Evolutionary conservation across 1,140 invertebrate species (phyloP).

Genomic region (Eupeodes corollae): DNA sequence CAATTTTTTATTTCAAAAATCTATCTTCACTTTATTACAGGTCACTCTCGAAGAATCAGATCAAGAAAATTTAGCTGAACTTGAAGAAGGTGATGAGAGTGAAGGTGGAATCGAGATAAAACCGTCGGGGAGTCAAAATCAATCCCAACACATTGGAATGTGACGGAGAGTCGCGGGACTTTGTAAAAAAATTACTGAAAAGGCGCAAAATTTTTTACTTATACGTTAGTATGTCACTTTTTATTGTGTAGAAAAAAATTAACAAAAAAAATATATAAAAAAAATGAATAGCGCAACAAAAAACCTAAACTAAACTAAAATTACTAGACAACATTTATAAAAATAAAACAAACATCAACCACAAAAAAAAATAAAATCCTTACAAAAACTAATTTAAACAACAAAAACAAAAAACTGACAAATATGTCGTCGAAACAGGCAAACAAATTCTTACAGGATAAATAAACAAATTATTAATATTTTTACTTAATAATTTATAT

Average conservation of each 20-base stretch:
- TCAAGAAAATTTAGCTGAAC: conserved; percentile 47
- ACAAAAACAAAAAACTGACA: no score
- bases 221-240: conserved; percentile 35
- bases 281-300: background rate
- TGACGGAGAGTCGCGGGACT: conserved; percentile 78
- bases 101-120: conserved; percentile 40
- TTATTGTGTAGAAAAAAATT: conserved; percentile 8
- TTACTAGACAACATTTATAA: no score
- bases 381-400: no score
- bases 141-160: conserved; percentile 48
- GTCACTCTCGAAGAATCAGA: conserved; percentile 77
- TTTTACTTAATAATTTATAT: no score
- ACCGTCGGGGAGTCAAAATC: conserved; percentile 41
- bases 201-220: conserved; percentile 50
- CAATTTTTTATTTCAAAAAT: no score
- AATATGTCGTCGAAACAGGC: no score
- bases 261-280: conserved; percentile 7
- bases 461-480: no score
- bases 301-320: no score
- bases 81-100: conserved; percentile 46
- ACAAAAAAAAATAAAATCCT: no score
- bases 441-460: no score
- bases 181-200: conserved; percentile 73
- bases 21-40: conserved; percentile 39
- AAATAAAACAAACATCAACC: no score